Percentiles rank a stretch among this genome's conserved stretches.
phyloP scores from a whole-genome alignment of 1,140 invertebrate species.

The Pseudomyrmex pallidus region DNA sequence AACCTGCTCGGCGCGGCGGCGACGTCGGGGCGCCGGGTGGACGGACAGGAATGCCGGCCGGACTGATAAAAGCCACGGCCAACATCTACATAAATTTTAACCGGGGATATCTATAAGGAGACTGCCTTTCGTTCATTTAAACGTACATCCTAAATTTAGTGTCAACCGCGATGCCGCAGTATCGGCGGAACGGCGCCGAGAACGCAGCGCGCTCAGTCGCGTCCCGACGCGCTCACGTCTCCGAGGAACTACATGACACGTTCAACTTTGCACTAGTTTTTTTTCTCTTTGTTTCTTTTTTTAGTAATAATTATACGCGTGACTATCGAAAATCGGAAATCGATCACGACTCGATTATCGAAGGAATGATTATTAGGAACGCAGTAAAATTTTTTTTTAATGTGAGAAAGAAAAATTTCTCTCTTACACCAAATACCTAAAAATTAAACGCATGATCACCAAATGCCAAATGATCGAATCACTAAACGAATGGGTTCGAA shows the following conservation, averaged over 20 bases:
- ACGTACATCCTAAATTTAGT: slow-evolving; percentile 84
- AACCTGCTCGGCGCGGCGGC: slow-evolving; percentile 82
- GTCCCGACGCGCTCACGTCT: slow-evolving; percentile 59
- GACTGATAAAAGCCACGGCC: slow-evolving; percentile 85
- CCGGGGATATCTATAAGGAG: slow-evolving; percentile 80
- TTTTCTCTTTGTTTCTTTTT: too few relatives aligned
- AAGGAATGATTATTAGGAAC: too few relatives aligned
- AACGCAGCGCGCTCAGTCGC: slow-evolving; percentile 25
- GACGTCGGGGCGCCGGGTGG: slow-evolving; percentile 84
- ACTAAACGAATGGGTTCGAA: too few relatives aligned
- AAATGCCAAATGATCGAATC: too few relatives aligned
- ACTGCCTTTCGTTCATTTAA: slow-evolving; percentile 84
- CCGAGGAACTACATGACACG: neutral
- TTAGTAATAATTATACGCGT: too few relatives aligned
- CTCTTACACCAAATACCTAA: too few relatives aligned
- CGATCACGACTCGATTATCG: too few relatives aligned
- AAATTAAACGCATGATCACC: too few relatives aligned
- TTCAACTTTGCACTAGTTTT: neutral
- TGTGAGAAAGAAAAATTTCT: too few relatives aligned
- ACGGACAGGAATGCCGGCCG: slow-evolving; percentile 83
- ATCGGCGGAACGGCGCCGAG: slow-evolving; percentile 67
- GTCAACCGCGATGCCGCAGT: slow-evolving; percentile 55
- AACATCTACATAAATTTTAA: slow-evolving; percentile 86
- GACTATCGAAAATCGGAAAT: too few relatives aligned
- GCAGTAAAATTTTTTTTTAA: too few relatives aligned